Conservation (phyloP, 2,888 invertebrate genomes). For the Empis livida region DNA sequence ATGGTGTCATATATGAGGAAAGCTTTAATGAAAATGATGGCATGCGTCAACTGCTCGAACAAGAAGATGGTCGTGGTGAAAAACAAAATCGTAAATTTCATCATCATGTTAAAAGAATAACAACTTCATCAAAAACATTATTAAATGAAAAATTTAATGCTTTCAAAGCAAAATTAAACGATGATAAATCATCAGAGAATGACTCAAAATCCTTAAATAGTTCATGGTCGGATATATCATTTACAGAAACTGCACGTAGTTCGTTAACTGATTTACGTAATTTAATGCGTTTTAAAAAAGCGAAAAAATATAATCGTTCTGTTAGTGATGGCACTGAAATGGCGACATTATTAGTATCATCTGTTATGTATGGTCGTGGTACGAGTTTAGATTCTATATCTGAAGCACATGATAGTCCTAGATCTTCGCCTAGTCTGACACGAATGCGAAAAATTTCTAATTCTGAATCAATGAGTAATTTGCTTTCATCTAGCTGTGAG, state of each 20-base stretch:
- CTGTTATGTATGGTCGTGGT: constrained; percentile 42
- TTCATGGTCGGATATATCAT: constrained; percentile 39
- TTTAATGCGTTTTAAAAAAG: constrained; percentile 24
- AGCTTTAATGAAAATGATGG: constrained; percentile 26
- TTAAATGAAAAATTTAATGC: constrained; percentile 48
- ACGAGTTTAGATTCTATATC: constrained; percentile 45
- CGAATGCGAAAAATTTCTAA: neutral
- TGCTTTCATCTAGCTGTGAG: neutral
- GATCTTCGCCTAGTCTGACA: constrained; percentile 1
- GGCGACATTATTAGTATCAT: constrained; percentile 52
- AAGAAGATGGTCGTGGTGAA: constrained; percentile 47
- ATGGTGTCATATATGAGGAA: constrained; percentile 17
- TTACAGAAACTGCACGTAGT: constrained; percentile 22
- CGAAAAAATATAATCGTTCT: constrained; percentile 13
- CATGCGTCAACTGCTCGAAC: constrained; percentile 36
- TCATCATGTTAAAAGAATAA: constrained; percentile 49
- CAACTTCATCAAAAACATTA: constrained; percentile 45
- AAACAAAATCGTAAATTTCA: constrained; percentile 38
- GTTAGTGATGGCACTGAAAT: constrained; percentile 44
- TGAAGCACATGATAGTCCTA: constrained; percentile 37
- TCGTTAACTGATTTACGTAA: constrained; percentile 36
- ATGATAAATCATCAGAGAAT: constrained; percentile 35
- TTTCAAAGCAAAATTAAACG: constrained; percentile 43
- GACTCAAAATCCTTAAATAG: constrained; percentile 39
- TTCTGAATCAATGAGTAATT: neutral